phyloP scores from a whole-genome alignment of 2,888 invertebrate species.

The Agrochola lychnidis region DNA sequence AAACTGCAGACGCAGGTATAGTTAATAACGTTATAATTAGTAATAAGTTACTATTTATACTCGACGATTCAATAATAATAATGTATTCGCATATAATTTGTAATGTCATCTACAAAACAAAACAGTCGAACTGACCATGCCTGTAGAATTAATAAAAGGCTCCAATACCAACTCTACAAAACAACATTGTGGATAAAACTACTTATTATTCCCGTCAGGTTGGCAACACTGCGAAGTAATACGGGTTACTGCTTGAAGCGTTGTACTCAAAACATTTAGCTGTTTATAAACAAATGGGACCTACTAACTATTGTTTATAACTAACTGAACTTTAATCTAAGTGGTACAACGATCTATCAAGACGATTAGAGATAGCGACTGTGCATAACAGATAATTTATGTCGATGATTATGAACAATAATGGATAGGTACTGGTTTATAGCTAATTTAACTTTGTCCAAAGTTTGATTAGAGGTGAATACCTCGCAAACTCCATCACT shows the following conservation, averaged over 20 bases:
- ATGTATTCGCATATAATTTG: background rate
- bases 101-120: slow-evolving; percentile 37
- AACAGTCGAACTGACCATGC: slow-evolving; percentile 15
- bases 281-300: slow-evolving; percentile 54
- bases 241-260: slow-evolving; percentile 50
- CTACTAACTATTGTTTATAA: slow-evolving; percentile 35
- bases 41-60: background rate
- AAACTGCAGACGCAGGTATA: background rate
- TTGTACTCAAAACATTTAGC: slow-evolving; percentile 37
- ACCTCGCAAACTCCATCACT: slow-evolving; percentile 27
- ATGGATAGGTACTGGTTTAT: background rate
- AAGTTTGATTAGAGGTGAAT: slow-evolving; percentile 19
- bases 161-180: slow-evolving; percentile 40
- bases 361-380: slow-evolving; percentile 11
- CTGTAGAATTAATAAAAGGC: slow-evolving; percentile 41
- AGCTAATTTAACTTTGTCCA: slow-evolving; percentile 18
- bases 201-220: slow-evolving; percentile 51
- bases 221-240: slow-evolving; percentile 46
- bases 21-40: background rate
- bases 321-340: slow-evolving; percentile 38
- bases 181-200: slow-evolving; percentile 21
- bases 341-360: slow-evolving; percentile 24
- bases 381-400: background rate
- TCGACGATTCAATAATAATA: background rate
- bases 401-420: background rate